phyloP scores from a whole-genome alignment of 1,140 invertebrate species.

The Anastrepha ludens region DNA sequence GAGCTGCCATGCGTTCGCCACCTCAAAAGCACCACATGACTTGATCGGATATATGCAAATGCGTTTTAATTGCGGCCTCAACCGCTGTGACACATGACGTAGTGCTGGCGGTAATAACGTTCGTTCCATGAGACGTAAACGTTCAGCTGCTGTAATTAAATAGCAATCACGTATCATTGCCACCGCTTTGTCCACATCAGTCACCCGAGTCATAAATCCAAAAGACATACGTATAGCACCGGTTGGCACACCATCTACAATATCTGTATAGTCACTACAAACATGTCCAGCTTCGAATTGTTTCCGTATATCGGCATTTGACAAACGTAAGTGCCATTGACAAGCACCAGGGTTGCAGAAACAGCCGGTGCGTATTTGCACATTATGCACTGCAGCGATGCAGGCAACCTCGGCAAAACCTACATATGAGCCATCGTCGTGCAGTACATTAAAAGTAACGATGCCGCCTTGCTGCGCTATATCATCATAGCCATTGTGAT shows the following conservation, averaged over 20 bases:
- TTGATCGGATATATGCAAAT: conserved; percentile 95
- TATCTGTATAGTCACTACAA: conserved; percentile 92
- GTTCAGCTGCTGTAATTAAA: conserved; percentile 58
- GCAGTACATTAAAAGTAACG: conserved; percentile 91
- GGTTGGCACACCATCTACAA: conserved; percentile 92
- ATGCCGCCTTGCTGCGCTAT: conserved; percentile 85
- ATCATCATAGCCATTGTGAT: conserved; percentile 81
- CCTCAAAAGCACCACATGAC: conserved; percentile 88
- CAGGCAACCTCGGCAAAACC: conserved; percentile 94
- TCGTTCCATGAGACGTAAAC: conserved; percentile 62
- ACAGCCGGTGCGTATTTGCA: conserved; percentile 93
- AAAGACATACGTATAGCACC: conserved; percentile 95
- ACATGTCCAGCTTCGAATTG: conserved; percentile 92
- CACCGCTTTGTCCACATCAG: conserved; percentile 84
- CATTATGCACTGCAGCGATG: conserved; percentile 89
- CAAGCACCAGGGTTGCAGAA: conserved; percentile 98
- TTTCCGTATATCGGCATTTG: conserved; percentile 81
- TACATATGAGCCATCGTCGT: conserved; percentile 85
- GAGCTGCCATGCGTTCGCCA: conserved; percentile 83
- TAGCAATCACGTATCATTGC: conserved; percentile 83
- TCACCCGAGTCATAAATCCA: conserved; percentile 89
- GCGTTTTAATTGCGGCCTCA: conserved; percentile 74
- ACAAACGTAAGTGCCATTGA: conserved; percentile 85
- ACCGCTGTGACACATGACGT: conserved; percentile 59
- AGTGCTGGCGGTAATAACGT: conserved; percentile 61